These are phyloP conservation scores for Chalcis sispes DNA, from an alignment of 2,888 invertebrate genomes.

Conservation along the genomic window DNA sequence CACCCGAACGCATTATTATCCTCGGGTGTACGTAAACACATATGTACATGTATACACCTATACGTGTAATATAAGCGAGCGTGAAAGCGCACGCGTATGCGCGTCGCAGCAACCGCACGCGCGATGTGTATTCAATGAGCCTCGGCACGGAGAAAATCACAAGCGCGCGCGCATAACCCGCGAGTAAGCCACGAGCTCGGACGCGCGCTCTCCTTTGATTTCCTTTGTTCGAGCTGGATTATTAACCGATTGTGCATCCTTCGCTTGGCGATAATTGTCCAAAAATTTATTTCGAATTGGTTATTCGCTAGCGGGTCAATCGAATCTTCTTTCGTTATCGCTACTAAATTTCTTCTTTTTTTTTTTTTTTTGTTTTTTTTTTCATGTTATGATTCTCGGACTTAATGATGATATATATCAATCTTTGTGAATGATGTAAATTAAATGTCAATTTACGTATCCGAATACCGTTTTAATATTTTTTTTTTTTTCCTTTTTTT, in stretches of 20 bases:
- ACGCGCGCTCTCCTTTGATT: not conserved
- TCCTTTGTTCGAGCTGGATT: not conserved
- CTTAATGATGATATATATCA: too few species aligned
- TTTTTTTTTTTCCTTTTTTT: too few species aligned
- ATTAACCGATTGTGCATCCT: not conserved
- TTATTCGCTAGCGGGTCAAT: not conserved
- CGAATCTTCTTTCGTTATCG: too few species aligned
- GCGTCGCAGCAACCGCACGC: not conserved
- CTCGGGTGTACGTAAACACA: not conserved
- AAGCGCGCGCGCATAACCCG: not conserved
- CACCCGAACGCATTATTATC: conserved; percentile 48
- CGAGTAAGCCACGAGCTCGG: not conserved
- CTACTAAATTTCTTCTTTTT: too few species aligned
- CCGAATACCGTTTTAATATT: too few species aligned
- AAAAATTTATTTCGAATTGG: conserved; percentile 10
- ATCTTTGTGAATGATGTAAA: too few species aligned
- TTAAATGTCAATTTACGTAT: too few species aligned
- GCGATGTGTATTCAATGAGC: conserved; percentile 27
- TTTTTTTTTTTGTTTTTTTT: too few species aligned
- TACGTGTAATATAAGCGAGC: too few species aligned
- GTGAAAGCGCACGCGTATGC: conserved; percentile 42
- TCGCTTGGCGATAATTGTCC: not conserved
- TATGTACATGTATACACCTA: conserved; percentile 38
- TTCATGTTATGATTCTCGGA: too few species aligned
- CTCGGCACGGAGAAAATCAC: conserved; percentile 6